A percentile compares a stretch with the other conserved stretches of the same genome.
phyloP scores from a whole-genome alignment of 2,797 vertebrate genomes.

The Helarctos malayanus region DNA sequence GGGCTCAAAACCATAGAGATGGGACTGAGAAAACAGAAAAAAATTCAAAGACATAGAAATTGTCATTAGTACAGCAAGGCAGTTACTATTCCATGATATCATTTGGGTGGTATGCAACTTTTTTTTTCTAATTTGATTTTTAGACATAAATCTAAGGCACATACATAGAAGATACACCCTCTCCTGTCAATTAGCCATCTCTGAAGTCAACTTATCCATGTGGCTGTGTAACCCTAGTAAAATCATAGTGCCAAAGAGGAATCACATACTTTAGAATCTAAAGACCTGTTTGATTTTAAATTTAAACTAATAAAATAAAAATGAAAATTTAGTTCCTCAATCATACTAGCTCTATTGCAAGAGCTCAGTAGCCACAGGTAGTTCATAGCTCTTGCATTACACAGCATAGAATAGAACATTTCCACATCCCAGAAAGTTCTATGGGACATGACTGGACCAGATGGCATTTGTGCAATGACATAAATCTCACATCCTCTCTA shows the following conservation, averaged over 20 bases:
- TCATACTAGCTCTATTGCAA: background rate
- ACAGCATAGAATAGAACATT: background rate
- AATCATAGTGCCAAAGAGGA: background rate
- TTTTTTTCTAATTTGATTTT: background rate
- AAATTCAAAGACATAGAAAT: background rate
- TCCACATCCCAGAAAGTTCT: background rate
- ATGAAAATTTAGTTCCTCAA: background rate
- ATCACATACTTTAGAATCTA: background rate
- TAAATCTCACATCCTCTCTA: background rate
- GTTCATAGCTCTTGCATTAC: background rate
- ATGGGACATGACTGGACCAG: background rate
- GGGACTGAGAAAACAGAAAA: background rate
- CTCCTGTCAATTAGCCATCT: background rate
- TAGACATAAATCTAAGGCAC: background rate
- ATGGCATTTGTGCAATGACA: background rate
- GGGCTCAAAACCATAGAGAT: background rate
- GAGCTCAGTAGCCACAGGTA: background rate
- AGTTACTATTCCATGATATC: background rate
- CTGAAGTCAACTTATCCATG: too few relatives aligned
- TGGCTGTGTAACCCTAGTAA: background rate
- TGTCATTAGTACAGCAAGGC: background rate
- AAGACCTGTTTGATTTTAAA: background rate
- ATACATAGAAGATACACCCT: background rate
- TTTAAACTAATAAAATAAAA: conserved; percentile 2
- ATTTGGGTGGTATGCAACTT: background rate